Conservation (phyloP, 2,797 vertebrate species). For the Hemibagrus guttatus region DNA sequence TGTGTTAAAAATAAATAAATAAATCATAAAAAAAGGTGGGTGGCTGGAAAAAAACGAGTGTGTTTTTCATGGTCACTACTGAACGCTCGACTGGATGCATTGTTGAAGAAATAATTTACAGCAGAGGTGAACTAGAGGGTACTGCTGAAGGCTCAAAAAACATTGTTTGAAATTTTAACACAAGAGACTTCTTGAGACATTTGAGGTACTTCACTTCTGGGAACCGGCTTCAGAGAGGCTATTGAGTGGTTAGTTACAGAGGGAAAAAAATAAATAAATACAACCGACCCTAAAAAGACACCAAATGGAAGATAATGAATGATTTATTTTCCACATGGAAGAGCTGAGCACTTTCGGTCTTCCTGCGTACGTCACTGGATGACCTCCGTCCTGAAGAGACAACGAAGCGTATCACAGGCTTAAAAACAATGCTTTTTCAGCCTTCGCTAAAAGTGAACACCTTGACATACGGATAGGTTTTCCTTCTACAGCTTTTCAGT, state of each 20-base stretch:
- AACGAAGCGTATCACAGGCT: conserved; percentile 4
- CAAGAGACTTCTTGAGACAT: background rate
- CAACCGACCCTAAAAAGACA: conserved; percentile 7
- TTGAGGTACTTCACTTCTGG: background rate
- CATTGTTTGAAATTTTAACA: background rate
- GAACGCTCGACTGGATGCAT: background rate
- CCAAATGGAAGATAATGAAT: conserved; percentile 42
- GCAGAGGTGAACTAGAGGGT: background rate
- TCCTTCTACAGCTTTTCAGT: conserved; percentile 32
- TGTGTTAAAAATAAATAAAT: too few species aligned
- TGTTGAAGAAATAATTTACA: background rate
- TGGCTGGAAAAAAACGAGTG: too few species aligned
- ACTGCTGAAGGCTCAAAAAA: background rate
- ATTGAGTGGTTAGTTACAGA: background rate
- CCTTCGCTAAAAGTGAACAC: conserved; percentile 27
- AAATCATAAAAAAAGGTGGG: background rate
- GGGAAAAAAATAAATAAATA: background rate
- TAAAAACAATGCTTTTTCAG: conserved; percentile 44
- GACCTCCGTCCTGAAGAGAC: conserved; percentile 9
- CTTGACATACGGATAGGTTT: background rate
- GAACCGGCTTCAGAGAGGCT: background rate
- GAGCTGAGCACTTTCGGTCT: background rate
- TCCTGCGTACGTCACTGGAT: conserved; percentile 36
- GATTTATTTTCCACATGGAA: conserved; percentile 52
- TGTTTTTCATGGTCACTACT: background rate